A percentile compares a stretch with the other conserved stretches of the same genome.
Conservation (phyloP, 2,888 invertebrate species). For the Cantharis flavilabris region DNA sequence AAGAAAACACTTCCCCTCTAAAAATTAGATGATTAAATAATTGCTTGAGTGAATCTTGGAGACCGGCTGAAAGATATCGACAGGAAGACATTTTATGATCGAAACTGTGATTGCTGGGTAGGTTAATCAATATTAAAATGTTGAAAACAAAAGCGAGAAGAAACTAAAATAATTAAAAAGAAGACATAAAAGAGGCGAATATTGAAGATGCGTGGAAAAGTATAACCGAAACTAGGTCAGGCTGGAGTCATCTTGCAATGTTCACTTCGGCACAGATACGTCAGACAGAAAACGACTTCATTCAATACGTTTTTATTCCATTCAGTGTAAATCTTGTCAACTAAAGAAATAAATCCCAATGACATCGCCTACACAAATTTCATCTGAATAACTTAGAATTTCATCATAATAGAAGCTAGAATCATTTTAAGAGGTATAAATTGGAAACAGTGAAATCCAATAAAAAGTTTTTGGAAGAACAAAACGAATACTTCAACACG, state of each 20-base stretch:
- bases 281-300: neutral
- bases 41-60: neutral
- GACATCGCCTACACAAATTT: neutral
- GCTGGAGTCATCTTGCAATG: neutral
- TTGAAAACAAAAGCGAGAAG: neutral
- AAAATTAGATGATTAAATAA: neutral
- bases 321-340: neutral
- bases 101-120: neutral
- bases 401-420: neutral
- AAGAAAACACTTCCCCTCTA: neutral
- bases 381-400: neutral
- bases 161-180: neutral
- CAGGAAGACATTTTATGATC: neutral
- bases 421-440: neutral
- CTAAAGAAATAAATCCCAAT: neutral
- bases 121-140: neutral
- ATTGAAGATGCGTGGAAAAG: neutral
- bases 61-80: neutral
- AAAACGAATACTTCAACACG: neutral
- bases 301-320: neutral
- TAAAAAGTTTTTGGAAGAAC: neutral
- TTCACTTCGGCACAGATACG: neutral
- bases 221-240: neutral
- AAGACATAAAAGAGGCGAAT: neutral
- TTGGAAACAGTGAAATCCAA: neutral